Evolutionary conservation across 1,140 invertebrate genomes (phyloP).

Genomic region (Cyrtorhinus lividipennis): DNA sequence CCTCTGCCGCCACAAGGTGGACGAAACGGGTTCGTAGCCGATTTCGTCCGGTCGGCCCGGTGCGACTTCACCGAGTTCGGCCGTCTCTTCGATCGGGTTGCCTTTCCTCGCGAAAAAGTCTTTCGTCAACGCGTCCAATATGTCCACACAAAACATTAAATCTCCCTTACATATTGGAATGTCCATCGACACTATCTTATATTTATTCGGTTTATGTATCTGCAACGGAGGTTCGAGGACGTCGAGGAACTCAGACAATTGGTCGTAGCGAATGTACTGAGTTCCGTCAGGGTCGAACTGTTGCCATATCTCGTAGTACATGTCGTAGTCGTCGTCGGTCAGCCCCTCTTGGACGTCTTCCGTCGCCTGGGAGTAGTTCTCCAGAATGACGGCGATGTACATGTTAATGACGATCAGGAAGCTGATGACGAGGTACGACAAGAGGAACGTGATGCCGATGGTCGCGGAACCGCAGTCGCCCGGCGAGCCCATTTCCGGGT

Average conservation of each 20-base stretch:
- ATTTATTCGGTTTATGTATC: constrained; percentile 96
- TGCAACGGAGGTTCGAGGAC: constrained; percentile 84
- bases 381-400: constrained; percentile 98
- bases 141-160: constrained; percentile 93
- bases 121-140: constrained; percentile 86
- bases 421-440: constrained; percentile 92
- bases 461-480: constrained; percentile 84
- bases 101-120: constrained; percentile 94
- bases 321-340: constrained; percentile 97
- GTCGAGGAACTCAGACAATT: constrained; percentile 88
- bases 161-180: constrained; percentile 96
- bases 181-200: constrained; percentile 96
- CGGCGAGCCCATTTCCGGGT: constrained; percentile 70
- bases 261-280: constrained; percentile 87
- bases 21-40: constrained; percentile 83
- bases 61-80: constrained; percentile 58
- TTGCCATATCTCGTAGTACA: constrained; percentile 99
- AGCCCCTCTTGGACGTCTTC: constrained; percentile 97
- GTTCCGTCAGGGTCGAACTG: constrained; percentile 95
- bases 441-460: constrained; percentile 85
- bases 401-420: constrained; percentile 98
- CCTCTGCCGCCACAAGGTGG: constrained; percentile 83
- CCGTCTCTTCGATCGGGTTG: constrained; percentile 80
- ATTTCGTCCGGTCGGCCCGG: constrained; percentile 60
- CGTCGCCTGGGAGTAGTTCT: constrained; percentile 95